A percentile compares a stretch with the other conserved stretches of the same genome.
Conservation (phyloP, 1,140 invertebrate species). For the Plectus sambesii region DNA sequence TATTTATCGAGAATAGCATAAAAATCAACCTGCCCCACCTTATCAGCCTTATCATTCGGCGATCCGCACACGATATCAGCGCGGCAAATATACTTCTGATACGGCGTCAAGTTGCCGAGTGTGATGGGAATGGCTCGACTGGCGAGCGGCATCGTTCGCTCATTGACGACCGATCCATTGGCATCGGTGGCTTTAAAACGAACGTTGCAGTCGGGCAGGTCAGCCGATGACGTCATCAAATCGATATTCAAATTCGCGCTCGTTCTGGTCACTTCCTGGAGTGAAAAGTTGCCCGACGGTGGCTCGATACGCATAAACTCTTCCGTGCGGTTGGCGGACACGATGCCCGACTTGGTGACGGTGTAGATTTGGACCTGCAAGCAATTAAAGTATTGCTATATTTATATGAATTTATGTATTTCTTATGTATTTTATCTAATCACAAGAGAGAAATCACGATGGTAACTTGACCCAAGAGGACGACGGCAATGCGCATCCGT, state of each 20-base stretch:
- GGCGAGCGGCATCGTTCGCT: slow-evolving; percentile 7
- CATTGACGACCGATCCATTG: slow-evolving; percentile 4
- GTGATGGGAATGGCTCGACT: slow-evolving; percentile 4
- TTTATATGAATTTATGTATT: too few species aligned
- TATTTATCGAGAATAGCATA: slow-evolving; percentile 17
- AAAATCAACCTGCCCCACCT: slow-evolving; percentile 16
- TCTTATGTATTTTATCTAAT: too few species aligned
- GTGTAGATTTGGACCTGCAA: slow-evolving; percentile 38
- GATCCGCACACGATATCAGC: slow-evolving; percentile 10
- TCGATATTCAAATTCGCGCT: slow-evolving; percentile 19
- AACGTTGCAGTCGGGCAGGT: slow-evolving; percentile 17
- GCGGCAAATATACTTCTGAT: too few species aligned
- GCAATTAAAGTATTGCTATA: too few species aligned
- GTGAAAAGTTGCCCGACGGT: slow-evolving; percentile 29
- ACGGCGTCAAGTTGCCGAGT: slow-evolving; percentile 7
- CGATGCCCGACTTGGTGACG: slow-evolving; percentile 41
- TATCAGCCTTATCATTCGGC: slow-evolving; percentile 7
- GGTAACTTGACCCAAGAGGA: too few species aligned
- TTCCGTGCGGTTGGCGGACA: slow-evolving; percentile 35
- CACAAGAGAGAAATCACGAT: too few species aligned
- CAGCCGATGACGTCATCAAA: slow-evolving; percentile 6
- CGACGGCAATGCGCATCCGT: too few species aligned
- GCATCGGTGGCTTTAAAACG: slow-evolving; percentile 19
- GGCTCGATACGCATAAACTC: slow-evolving; percentile 30
- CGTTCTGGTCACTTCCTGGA: slow-evolving; percentile 28